Conservation (phyloP, 1,140 invertebrate species). For the Drosophila trapezifrons region DNA sequence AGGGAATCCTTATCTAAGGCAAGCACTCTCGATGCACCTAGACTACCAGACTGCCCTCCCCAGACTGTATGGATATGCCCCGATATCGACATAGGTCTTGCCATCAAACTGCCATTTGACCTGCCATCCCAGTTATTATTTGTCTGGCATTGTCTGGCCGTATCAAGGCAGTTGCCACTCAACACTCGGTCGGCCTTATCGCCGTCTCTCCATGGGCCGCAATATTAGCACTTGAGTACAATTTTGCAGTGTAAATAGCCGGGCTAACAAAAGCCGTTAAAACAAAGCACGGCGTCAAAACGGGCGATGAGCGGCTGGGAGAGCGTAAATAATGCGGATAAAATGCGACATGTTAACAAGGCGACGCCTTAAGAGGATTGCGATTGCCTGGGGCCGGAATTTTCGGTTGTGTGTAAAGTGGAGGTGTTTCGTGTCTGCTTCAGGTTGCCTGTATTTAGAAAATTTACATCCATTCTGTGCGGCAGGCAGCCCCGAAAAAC, state of each 20-base stretch:
- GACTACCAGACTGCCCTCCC: neutral
- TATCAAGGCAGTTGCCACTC: conserved; percentile 56
- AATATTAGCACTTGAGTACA: conserved; percentile 71
- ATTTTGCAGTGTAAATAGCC: conserved; percentile 71
- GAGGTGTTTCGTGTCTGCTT: conserved; percentile 5
- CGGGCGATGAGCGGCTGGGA: conserved; percentile 17
- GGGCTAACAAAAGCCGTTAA: conserved; percentile 52
- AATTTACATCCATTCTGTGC: conserved; percentile 37
- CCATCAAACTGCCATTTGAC: conserved; percentile 17
- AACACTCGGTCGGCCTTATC: conserved; percentile 53
- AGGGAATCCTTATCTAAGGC: conserved; percentile 12
- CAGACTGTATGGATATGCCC: conserved; percentile 5
- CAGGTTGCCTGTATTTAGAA: conserved; percentile 42
- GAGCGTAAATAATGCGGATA: conserved; percentile 67
- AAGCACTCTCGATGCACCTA: conserved; percentile 32
- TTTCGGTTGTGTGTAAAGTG: neutral
- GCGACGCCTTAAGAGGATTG: conserved; percentile 55
- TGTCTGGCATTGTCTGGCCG: conserved; percentile 52
- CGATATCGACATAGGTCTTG: conserved; percentile 33
- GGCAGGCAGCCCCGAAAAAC: conserved; percentile 19
- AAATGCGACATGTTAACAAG: conserved; percentile 78
- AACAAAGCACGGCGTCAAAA: conserved; percentile 57
- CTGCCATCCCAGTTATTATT: conserved; percentile 10
- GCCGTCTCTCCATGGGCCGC: conserved; percentile 51
- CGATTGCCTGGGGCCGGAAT: conserved; percentile 9